Evolutionary conservation across 2,797 vertebrate genomes (phyloP).

Genomic region (Mormyrops attenuatus): DNA sequence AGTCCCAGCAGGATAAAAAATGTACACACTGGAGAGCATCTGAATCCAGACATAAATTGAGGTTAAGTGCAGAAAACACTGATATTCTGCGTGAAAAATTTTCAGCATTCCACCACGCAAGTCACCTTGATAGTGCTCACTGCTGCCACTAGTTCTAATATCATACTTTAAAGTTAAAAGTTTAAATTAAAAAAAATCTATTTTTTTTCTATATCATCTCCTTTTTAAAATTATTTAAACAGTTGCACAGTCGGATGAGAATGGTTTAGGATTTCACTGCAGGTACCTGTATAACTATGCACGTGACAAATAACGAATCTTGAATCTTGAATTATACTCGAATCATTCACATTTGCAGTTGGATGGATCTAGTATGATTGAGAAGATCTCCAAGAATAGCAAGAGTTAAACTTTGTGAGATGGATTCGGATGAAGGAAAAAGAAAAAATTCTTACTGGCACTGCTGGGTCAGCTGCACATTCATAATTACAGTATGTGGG

Average conservation of each 20-base stretch:
- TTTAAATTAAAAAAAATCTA: too few species aligned
- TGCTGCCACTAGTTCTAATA: background rate
- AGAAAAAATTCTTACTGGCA: background rate
- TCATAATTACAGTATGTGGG: background rate
- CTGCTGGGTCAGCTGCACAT: background rate
- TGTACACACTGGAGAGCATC: background rate
- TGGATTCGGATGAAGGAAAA: background rate
- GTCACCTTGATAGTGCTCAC: background rate
- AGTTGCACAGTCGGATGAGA: background rate
- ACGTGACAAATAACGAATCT: background rate
- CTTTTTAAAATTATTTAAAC: too few species aligned
- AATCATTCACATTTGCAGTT: background rate
- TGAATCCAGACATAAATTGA: background rate
- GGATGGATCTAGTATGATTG: background rate
- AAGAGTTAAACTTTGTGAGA: background rate
- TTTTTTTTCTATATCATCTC: too few species aligned
- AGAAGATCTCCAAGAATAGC: background rate
- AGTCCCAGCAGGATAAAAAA: background rate
- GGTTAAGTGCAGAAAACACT: background rate
- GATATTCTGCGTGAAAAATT: background rate
- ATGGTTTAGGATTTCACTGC: background rate
- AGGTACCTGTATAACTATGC: background rate
- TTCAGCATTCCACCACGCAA: background rate
- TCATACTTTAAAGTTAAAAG: too few species aligned
- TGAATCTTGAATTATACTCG: background rate